Conservation (phyloP, 2,113 vertebrate genomes). For the Campylomormyrus tamandua region DNA sequence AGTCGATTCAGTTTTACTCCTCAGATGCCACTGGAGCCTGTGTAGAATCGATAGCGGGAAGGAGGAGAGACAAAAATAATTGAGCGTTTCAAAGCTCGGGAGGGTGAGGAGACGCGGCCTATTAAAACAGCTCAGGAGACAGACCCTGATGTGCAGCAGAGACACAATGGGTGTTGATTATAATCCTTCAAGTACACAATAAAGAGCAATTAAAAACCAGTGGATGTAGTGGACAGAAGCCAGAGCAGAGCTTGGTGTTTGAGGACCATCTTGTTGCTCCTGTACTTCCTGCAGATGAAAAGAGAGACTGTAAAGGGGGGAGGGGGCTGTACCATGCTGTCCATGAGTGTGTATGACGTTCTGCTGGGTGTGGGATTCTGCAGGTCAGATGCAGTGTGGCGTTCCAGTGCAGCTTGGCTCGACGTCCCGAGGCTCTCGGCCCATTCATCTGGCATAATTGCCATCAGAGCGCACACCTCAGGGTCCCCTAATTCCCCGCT, state of each 20-base stretch:
- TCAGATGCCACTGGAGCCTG: slow-evolving; percentile 42
- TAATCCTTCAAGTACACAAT: background rate
- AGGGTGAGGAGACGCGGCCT: slow-evolving; percentile 57
- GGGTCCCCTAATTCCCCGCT: slow-evolving; percentile 94
- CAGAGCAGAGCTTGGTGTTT: background rate
- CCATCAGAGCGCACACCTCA: slow-evolving; percentile 89
- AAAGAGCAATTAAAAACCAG: background rate
- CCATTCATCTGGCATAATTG: slow-evolving; percentile 99
- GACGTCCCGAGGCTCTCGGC: slow-evolving; percentile 80
- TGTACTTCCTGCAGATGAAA: slow-evolving; percentile 50
- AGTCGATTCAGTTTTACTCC: background rate
- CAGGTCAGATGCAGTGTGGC: slow-evolving; percentile 80
- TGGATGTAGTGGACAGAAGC: background rate
- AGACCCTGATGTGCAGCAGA: background rate
- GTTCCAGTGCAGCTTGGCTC: slow-evolving; percentile 75
- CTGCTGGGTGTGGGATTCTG: slow-evolving; percentile 72
- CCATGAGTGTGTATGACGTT: background rate
- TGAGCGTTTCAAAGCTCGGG: slow-evolving; percentile 65
- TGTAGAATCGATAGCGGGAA: slow-evolving; percentile 65
- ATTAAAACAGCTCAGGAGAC: slow-evolving; percentile 41
- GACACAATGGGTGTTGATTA: background rate
- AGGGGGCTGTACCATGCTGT: slow-evolving; percentile 43
- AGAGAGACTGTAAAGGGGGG: slow-evolving; percentile 59
- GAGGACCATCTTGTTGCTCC: too few species aligned
- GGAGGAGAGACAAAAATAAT: slow-evolving; percentile 66